A percentile compares a stretch with the other conserved stretches of the same genome.
Conservation (phyloP, 2,888 invertebrate genomes). For the Proisotoma minuta region DNA sequence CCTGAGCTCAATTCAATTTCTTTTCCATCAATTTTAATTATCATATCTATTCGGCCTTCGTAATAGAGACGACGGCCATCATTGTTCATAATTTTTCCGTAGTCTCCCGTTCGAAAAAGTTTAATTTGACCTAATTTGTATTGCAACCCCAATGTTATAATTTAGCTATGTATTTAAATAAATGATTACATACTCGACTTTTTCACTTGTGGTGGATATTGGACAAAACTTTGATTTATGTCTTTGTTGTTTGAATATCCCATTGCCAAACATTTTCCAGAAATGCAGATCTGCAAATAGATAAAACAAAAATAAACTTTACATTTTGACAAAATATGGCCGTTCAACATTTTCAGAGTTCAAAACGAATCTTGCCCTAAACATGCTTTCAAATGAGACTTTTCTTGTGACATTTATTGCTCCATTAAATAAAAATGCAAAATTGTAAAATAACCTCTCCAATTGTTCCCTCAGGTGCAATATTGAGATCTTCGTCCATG, state of each 20-base stretch:
- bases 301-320: background rate
- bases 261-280: constrained; percentile 19
- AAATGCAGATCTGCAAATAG: constrained; percentile 19
- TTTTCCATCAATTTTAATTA: constrained; percentile 24
- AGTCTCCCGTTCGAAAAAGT: constrained; percentile 26
- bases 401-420: background rate
- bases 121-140: background rate
- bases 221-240: background rate
- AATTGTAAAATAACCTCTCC: constrained; percentile 21
- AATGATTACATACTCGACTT: background rate
- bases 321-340: no score
- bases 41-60: constrained; percentile 35
- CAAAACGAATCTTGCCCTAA: no score
- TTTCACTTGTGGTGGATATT: background rate
- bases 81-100: constrained; percentile 19
- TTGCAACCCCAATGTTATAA: background rate
- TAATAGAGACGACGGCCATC: constrained; percentile 19
- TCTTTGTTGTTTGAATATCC: constrained; percentile 12
- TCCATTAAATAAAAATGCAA: background rate
- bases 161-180: background rate
- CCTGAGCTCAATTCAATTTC: constrained; percentile 26
- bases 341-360: no score
- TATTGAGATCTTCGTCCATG: constrained; percentile 27
- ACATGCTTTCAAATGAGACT: background rate
- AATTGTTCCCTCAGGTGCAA: constrained; percentile 20